phyloP scores from a whole-genome alignment of 2,888 invertebrate genomes.

The Eumerus sabulonum region DNA sequence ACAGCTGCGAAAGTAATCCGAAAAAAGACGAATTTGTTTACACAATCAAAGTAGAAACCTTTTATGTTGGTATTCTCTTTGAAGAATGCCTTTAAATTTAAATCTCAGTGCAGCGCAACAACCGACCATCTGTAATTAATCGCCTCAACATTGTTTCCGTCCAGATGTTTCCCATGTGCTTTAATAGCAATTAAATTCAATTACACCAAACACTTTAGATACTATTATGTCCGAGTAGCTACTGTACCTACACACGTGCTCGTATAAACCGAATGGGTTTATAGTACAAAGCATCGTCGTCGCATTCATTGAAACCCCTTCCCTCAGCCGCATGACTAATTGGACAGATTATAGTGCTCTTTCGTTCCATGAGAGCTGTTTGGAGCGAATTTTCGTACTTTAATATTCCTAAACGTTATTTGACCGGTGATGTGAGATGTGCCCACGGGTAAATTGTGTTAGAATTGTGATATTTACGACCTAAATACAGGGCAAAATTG shows the following conservation, averaged over 20 bases:
- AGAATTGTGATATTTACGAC: constrained; percentile 30
- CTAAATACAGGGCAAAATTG: constrained; percentile 17
- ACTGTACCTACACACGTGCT: too few species aligned
- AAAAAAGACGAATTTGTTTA: too few species aligned
- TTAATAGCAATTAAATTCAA: constrained; percentile 32
- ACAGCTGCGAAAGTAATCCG: too few species aligned
- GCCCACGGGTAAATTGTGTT: background rate
- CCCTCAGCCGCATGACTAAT: constrained; percentile 16
- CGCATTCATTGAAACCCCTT: constrained; percentile 24
- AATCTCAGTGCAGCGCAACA: too few species aligned
- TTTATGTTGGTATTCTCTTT: too few species aligned
- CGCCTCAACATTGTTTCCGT: constrained; percentile 29
- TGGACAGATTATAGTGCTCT: constrained; percentile 12
- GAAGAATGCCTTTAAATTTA: too few species aligned
- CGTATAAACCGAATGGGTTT: too few species aligned
- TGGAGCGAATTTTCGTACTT: too few species aligned
- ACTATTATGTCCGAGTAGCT: background rate
- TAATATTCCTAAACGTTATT: too few species aligned
- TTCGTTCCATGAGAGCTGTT: too few species aligned
- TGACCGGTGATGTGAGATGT: too few species aligned
- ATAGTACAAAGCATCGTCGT: constrained; percentile 17
- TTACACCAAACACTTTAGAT: constrained; percentile 14
- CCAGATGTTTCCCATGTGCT: constrained; percentile 22
- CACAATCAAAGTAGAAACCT: too few species aligned
- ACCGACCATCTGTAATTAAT: constrained; percentile 31